Percentiles rank a stretch among this genome's conserved stretches.
Evolutionary conservation across 1,140 invertebrate genomes (phyloP).

Genomic region (Scaptomyza montana): DNA sequence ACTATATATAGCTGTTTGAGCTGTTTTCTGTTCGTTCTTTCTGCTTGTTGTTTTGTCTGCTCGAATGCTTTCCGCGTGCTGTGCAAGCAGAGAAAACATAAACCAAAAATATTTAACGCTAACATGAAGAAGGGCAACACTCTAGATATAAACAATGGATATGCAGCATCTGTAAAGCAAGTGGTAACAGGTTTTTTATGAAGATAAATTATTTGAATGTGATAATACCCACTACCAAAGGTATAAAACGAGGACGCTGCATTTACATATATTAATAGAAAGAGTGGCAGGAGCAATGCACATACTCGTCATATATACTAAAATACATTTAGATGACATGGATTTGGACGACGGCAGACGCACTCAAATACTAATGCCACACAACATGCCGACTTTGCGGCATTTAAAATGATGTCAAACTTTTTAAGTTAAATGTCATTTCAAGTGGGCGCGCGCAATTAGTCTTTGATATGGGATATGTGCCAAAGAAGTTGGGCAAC

Average conservation of each 20-base stretch:
- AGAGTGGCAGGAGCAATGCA: slow-evolving; percentile 60
- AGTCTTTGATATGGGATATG: slow-evolving; percentile 62
- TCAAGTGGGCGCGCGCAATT: slow-evolving; percentile 69
- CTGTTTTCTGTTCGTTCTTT: slow-evolving; percentile 13
- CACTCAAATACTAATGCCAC: slow-evolving; percentile 12
- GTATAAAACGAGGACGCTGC: slow-evolving; percentile 7
- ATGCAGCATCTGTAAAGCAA: neutral
- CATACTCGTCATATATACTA: slow-evolving; percentile 28
- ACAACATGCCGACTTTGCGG: slow-evolving; percentile 37
- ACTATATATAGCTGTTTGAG: slow-evolving; percentile 33
- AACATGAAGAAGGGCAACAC: slow-evolving; percentile 16
- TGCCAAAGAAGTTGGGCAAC: slow-evolving; percentile 27
- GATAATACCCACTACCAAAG: too few species aligned
- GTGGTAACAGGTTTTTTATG: neutral
- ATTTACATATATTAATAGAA: slow-evolving; percentile 64
- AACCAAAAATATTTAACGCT: too few species aligned
- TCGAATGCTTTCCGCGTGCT: slow-evolving; percentile 65
- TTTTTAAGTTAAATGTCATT: slow-evolving; percentile 78
- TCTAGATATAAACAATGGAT: neutral
- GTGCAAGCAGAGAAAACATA: slow-evolving; percentile 34
- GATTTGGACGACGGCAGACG: neutral
- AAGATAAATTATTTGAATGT: too few species aligned
- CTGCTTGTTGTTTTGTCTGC: slow-evolving; percentile 15
- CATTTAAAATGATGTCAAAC: slow-evolving; percentile 67
- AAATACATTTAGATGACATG: slow-evolving; percentile 2